Base-by-base conservation (phyloP, 1,140 invertebrate species). In the Heliconius hewitsoni region DNA sequence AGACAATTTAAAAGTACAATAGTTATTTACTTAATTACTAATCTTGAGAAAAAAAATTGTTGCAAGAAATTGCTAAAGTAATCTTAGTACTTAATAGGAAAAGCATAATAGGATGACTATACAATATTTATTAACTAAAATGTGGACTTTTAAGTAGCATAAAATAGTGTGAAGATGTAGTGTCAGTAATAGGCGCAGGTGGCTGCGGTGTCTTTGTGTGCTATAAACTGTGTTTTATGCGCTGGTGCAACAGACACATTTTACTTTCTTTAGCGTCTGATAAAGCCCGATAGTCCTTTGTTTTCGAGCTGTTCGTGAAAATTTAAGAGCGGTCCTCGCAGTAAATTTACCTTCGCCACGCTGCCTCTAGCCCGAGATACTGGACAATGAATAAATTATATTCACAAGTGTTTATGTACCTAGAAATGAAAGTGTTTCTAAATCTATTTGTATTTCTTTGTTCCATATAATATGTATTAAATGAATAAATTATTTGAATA, bases 191-290 rank as follows among this genome's bases (percentile, higher is more conserved):
- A 71, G 71, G 73, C 27, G 82, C 88, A 89, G 89, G 86, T 90
- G 86, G 83, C 80, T 82, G 82, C 81, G 86, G 84, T 86, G 84
- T 84, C 80, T 81, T 81, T 79, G 82, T 80, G 60, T 81, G 78
- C 83, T 79, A 85, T 87, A 90, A 88, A 90, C 80, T 84, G 78
- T 84, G 80, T 83, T 87, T 82, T 79, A 85, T 86, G 87, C 85
- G 85, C 84, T 81, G 72, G 83, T 90, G 90, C 86, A 89, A 77
- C 82, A 80, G 87, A 90, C 89, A 91, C 86, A 90, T 89, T 91
- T 90, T 90, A 89, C 89, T 87, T 85, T 88, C 88, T 91, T 90
- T 90, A 89, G 85, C 83, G 85, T 85, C 85, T 86, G 85, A 88
- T 91, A 90, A 89, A 90, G 78, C 88, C 84, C 83, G 78, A 83